phyloP scores from a whole-genome alignment of 2,797 vertebrate species.

The Macropodus opercularis region DNA sequence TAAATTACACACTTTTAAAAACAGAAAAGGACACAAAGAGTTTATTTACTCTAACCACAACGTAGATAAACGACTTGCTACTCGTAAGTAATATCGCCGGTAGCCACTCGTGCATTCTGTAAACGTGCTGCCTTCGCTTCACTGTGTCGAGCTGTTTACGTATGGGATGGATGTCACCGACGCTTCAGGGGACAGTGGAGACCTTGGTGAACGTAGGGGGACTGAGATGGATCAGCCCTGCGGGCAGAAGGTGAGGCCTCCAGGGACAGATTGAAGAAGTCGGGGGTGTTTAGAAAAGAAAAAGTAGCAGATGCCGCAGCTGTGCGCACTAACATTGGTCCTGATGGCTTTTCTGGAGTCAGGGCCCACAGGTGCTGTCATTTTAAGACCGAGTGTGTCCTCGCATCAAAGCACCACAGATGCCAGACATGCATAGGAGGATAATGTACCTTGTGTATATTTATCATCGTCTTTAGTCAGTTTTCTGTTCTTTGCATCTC shows the following conservation, averaged over 20 bases:
- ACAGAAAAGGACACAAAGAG: neutral
- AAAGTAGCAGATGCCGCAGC: constrained; percentile 39
- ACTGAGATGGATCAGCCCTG: constrained; percentile 21
- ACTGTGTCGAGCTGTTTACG: neutral
- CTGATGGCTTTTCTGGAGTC: constrained; percentile 37
- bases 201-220: constrained; percentile 27
- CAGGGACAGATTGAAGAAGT: constrained; percentile 43
- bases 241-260: constrained; percentile 31
- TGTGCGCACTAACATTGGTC: constrained; percentile 42
- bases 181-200: constrained; percentile 33
- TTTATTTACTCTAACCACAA: neutral
- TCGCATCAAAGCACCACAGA: constrained; percentile 2
- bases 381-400: constrained; percentile 19
- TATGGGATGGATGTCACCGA: constrained; percentile 1
- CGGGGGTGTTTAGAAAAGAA: constrained; percentile 36
- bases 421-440: constrained; percentile 3
- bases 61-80: no score
- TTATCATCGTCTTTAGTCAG: no score
- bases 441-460: no score
- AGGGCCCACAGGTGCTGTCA: constrained; percentile 31
- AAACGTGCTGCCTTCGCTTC: neutral
- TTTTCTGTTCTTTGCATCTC: no score
- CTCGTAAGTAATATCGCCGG: neutral
- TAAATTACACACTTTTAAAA: neutral
- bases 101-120: neutral